A percentile compares a stretch with the other conserved stretches of the same genome.
These are phyloP conservation scores for Latheticus oryzae DNA, from an alignment of 2,888 invertebrate genomes.

Conservation along the genomic window DNA sequence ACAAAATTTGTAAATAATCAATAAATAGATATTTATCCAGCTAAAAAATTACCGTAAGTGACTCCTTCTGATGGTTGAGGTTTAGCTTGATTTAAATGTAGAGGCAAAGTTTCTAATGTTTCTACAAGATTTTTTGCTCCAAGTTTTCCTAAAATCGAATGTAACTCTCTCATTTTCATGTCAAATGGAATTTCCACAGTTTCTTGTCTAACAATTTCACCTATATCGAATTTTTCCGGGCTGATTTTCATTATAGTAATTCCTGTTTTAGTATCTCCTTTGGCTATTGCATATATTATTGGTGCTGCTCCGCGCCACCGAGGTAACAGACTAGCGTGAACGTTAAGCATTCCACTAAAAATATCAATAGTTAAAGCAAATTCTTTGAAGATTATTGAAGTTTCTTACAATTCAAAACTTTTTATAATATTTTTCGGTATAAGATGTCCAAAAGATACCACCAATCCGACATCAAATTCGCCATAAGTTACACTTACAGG, in stretches of 20 bases:
- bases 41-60: slow-evolving; percentile 75
- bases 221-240: slow-evolving; percentile 85
- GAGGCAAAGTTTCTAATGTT: slow-evolving; percentile 72
- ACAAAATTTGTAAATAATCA: slow-evolving; percentile 15
- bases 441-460: slow-evolving; percentile 94
- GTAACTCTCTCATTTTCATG: slow-evolving; percentile 75
- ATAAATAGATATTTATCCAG: no score
- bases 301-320: slow-evolving; percentile 95
- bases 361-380: no score
- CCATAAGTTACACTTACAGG: slow-evolving; percentile 58
- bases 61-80: slow-evolving; percentile 73
- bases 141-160: slow-evolving; percentile 72
- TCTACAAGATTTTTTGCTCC: slow-evolving; percentile 78
- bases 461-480: slow-evolving; percentile 85
- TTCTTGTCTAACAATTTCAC: slow-evolving; percentile 75
- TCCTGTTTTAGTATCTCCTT: slow-evolving; percentile 85
- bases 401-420: slow-evolving; percentile 83
- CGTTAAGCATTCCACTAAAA: slow-evolving; percentile 88
- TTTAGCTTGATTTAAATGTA: slow-evolving; percentile 69
- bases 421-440: slow-evolving; percentile 82
- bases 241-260: slow-evolving; percentile 89
- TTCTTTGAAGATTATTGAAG: slow-evolving; percentile 22
- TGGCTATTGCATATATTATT: slow-evolving; percentile 84
- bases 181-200: slow-evolving; percentile 69
- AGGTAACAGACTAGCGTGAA: slow-evolving; percentile 92